Conservation (phyloP, 2,888 invertebrate genomes). For the Belgica antarctica region DNA sequence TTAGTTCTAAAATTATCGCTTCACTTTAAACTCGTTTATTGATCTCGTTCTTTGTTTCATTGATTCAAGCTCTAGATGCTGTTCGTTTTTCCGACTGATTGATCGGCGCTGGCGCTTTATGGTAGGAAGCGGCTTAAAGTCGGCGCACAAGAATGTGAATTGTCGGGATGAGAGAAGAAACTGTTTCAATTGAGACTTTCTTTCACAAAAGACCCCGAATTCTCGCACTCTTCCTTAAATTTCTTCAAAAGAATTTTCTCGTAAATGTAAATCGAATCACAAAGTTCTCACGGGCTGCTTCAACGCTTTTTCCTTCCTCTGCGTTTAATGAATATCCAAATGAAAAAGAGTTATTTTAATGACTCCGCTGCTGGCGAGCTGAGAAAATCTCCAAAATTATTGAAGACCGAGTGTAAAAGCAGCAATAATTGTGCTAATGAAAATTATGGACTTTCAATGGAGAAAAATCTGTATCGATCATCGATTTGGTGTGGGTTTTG, state of each 20-base stretch:
- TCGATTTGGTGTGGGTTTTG: no score
- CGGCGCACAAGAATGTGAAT: neutral
- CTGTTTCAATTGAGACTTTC: constrained; percentile 14
- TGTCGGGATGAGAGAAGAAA: neutral
- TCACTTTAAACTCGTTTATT: constrained; percentile 39
- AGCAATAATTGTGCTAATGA: neutral
- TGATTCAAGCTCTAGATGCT: neutral
- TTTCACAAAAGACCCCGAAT: neutral
- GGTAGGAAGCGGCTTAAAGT: constrained; percentile 1
- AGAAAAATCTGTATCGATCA: no score
- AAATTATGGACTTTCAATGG: constrained; percentile 2
- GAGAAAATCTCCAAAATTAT: constrained; percentile 31
- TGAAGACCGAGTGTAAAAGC: neutral
- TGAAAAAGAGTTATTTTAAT: constrained; percentile 37
- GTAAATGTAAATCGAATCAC: constrained; percentile 2
- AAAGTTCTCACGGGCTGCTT: constrained; percentile 36
- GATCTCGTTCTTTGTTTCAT: constrained; percentile 29
- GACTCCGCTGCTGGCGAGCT: constrained; percentile 26
- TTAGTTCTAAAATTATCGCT: constrained; percentile 35
- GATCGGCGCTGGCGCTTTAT: constrained; percentile 1
- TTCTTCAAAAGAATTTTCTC: neutral
- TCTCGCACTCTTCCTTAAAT: constrained; percentile 18
- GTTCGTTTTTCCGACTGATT: neutral
- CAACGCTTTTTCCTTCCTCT: no score
- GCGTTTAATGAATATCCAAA: neutral